Percentiles rank a stretch among this genome's conserved stretches.
phyloP scores from a whole-genome alignment of 2,113 vertebrate species.

The Mola mola region DNA sequence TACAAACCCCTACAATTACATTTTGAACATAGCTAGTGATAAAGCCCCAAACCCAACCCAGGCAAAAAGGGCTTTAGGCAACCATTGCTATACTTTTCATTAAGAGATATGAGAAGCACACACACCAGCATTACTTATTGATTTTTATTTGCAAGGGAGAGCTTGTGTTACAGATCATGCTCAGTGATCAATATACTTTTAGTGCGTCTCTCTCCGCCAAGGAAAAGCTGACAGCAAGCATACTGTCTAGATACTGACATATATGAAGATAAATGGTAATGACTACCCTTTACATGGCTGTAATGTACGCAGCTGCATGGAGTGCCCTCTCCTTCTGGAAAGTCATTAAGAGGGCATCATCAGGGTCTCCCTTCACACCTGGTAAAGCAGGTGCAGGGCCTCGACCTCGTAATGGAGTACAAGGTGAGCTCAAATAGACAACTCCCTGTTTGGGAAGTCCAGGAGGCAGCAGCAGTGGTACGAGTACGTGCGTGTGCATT shows the following conservation, averaged over 20 bases:
- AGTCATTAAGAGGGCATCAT: slow-evolving; percentile 72
- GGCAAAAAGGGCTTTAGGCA: too few species aligned
- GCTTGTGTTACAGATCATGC: too few species aligned
- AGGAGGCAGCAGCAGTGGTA: not conserved
- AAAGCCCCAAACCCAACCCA: too few species aligned
- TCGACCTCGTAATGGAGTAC: slow-evolving; percentile 62
- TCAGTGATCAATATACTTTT: slow-evolving; percentile 32
- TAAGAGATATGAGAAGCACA: too few species aligned
- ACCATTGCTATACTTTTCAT: too few species aligned
- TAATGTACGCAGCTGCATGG: slow-evolving; percentile 63
- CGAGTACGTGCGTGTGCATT: not conserved
- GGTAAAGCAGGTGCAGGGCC: slow-evolving; percentile 74
- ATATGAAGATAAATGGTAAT: slow-evolving; percentile 68
- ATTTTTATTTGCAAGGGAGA: too few species aligned
- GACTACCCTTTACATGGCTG: slow-evolving; percentile 40
- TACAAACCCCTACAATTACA: too few species aligned
- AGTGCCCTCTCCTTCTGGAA: slow-evolving; percentile 63
- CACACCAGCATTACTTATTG: too few species aligned
- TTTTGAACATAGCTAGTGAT: too few species aligned
- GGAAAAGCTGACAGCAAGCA: slow-evolving; percentile 27
- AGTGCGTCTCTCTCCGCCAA: slow-evolving; percentile 9
- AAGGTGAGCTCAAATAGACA: slow-evolving; percentile 63
- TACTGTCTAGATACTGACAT: slow-evolving; percentile 37
- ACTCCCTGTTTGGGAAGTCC: slow-evolving; percentile 32
- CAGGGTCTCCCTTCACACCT: slow-evolving; percentile 70